Evolutionary conservation across 2,888 invertebrate genomes (phyloP).

Genomic region (Lissocephala sabroskyi): DNA sequence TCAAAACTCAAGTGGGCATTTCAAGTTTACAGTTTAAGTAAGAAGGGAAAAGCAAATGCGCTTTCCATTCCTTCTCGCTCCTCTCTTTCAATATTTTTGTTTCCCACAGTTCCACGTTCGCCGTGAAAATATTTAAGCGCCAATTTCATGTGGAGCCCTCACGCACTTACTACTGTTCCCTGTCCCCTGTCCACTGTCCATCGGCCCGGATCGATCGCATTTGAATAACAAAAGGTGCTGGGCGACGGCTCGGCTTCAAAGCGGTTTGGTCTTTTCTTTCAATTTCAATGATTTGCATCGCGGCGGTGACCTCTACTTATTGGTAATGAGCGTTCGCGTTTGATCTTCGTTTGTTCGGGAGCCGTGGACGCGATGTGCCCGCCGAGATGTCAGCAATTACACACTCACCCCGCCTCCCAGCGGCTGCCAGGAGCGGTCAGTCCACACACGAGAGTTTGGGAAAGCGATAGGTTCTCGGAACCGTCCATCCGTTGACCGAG

Average conservation of each 20-base stretch:
- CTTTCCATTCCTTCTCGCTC: constrained; percentile 34
- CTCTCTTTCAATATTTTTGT: constrained; percentile 61
- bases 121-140: constrained; percentile 66
- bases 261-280: constrained; percentile 27
- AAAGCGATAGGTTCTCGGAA: constrained; percentile 53
- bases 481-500: constrained; percentile 8
- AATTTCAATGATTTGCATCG: constrained; percentile 22
- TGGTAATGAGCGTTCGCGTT: constrained; percentile 46
- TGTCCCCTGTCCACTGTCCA: background rate
- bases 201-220: constrained; percentile 21
- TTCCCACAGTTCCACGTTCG: constrained; percentile 50
- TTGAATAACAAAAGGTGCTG: constrained; percentile 55
- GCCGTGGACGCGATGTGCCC: constrained; percentile 40
- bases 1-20: constrained; percentile 67
- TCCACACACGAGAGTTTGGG: constrained; percentile 36
- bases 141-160: constrained; percentile 58
- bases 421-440: constrained; percentile 28
- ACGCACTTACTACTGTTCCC: background rate
- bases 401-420: constrained; percentile 38
- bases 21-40: constrained; percentile 62
- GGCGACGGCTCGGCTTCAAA: constrained; percentile 55
- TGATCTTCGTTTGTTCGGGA: constrained; percentile 16
- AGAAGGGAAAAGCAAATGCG: constrained; percentile 37
- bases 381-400: constrained; percentile 65
- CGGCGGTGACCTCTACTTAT: constrained; percentile 9